Conservation (phyloP, 2,888 invertebrate species). For the Rhorus exstirpatorius region DNA sequence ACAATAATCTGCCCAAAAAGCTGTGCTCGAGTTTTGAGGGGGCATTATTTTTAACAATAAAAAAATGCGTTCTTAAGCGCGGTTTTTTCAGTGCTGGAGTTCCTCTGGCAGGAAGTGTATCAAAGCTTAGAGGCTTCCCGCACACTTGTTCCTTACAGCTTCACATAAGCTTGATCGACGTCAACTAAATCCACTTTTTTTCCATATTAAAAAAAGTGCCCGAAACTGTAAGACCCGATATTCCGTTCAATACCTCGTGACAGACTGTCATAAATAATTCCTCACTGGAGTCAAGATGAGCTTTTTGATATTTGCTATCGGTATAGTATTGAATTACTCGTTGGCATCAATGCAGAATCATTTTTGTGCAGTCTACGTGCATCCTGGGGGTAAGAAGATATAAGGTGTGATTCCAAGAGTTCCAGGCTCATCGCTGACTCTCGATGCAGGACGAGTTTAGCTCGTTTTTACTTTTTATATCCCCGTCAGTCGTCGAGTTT, state of each 20-base stretch:
- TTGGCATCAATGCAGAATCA: constrained; percentile 47
- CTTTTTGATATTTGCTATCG: constrained; percentile 16
- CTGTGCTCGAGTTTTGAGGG: too few species aligned
- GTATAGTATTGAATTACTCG: constrained; percentile 50
- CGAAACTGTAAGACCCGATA: too few species aligned
- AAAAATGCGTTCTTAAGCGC: too few species aligned
- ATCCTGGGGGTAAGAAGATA: constrained; percentile 53
- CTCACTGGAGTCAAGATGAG: constrained; percentile 18
- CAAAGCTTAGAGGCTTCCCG: too few species aligned
- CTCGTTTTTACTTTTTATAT: constrained; percentile 68
- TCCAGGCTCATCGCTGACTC: constrained; percentile 54
- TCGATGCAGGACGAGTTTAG: constrained; percentile 68
- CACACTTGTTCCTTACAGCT: too few species aligned
- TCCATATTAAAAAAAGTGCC: too few species aligned
- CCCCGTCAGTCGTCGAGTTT: constrained; percentile 67
- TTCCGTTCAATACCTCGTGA: not conserved
- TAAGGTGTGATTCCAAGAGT: constrained; percentile 64
- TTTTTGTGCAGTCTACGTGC: constrained; percentile 8
- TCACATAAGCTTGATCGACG: too few species aligned
- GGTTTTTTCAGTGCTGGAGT: too few species aligned
- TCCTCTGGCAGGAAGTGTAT: too few species aligned
- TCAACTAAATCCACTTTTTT: too few species aligned
- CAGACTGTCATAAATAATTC: not conserved
- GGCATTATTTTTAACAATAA: too few species aligned
- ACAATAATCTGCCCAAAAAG: too few species aligned